phyloP scores from a whole-genome alignment of 2,888 invertebrate species.

The Ischnura elegans region DNA sequence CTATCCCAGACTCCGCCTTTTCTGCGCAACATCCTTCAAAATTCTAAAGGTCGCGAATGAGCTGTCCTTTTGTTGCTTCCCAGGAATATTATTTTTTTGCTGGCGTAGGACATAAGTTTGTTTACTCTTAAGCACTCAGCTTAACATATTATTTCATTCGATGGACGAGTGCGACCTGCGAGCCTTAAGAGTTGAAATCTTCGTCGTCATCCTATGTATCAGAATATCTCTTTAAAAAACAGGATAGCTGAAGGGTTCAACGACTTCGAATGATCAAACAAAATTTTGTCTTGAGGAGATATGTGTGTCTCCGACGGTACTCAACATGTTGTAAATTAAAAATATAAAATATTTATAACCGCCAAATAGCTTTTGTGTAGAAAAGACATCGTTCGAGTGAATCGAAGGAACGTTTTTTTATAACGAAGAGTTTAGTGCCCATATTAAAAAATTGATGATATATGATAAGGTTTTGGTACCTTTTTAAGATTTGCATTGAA shows the following conservation, averaged over 20 bases:
- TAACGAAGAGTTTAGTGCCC: too few species aligned
- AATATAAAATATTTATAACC: too few species aligned
- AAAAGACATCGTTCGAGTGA: too few species aligned
- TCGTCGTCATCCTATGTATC: not conserved
- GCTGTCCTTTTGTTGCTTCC: not conserved
- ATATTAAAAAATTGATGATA: too few species aligned
- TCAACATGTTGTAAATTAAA: too few species aligned
- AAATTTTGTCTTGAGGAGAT: too few species aligned
- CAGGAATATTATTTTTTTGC: not conserved
- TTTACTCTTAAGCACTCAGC: not conserved
- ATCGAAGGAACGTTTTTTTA: too few species aligned
- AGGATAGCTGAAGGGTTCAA: not conserved
- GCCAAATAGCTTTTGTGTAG: too few species aligned
- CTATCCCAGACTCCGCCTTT: not conserved
- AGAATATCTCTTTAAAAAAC: too few species aligned
- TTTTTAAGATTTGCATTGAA: too few species aligned
- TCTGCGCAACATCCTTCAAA: not conserved
- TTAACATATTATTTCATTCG: not conserved
- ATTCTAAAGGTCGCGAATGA: not conserved
- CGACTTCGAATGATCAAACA: not conserved
- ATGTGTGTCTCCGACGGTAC: too few species aligned
- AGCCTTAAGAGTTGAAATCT: not conserved
- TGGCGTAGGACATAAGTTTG: not conserved
- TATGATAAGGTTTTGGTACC: too few species aligned
- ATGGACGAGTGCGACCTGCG: not conserved